Base-by-base conservation (phyloP, 2,888 invertebrate genomes). In the Ashinkailepas kermadecensis region DNA sequence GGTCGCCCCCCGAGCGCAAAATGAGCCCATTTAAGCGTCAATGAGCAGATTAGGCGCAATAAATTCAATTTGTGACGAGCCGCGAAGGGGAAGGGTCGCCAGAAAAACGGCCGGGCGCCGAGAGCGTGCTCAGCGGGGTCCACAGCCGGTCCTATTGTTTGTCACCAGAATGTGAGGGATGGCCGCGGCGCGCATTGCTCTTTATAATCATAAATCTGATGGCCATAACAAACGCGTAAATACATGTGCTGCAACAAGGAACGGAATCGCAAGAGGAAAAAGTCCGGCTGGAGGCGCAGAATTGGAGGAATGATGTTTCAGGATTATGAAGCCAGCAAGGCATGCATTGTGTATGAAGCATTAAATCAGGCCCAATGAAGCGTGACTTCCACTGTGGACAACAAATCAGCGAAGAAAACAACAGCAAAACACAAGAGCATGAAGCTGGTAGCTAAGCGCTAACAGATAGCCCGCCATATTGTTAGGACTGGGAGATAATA, bases 31-130 rank as follows among this genome's bases (percentile, higher is more conserved):
- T 74, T 74, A 10, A 18, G 56, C 74, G 74, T 74, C 74, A 74
- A 74, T 74, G 74, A 74, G 74, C 74, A 74, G 74, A 74, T 74
- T 74, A 74, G 74, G 74, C 74, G 23, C 74, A 74, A 56, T 74
- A 74, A 74, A 74, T 74, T 74, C 74, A 54, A 74, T 74, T 74
- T 74, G 74, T 74, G 74, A 74, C 74, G 56, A 74, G n/a, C 54
- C 21, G 54, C 9, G 39, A 10, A 4, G 74, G 70, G 21, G 74
- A 39, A 74, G 74, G 74, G 74, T 56, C 10, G 18, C 9, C 56
- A 18, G 54, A 74, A 74, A 74, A 74, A 74, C 56, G 74, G 62
- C 62, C 18, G 70, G 15, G 39, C 39, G 39, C 7, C 39, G 70
- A 62, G 15, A 12, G 39, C 39, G 70, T 13, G 25, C 15, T 4